These are phyloP conservation scores for Sebastes cheni DNA, from an alignment of 2,797 vertebrate species.

Conservation along the genomic window DNA sequence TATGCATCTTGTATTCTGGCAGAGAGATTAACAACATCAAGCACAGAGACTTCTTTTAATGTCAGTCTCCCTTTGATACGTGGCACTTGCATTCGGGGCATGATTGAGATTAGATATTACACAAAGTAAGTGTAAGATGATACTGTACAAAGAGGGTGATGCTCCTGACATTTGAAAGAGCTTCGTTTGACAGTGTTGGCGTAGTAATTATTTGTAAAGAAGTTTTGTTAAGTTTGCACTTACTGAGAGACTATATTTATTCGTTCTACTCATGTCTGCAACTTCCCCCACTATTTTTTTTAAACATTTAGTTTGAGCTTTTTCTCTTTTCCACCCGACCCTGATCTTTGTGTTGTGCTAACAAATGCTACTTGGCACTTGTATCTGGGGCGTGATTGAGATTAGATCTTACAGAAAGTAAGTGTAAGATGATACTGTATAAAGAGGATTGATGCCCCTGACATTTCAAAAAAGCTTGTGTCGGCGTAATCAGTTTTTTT, in stretches of 20 bases:
- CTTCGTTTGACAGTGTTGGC: conserved; percentile 24
- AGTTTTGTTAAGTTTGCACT: conserved; percentile 25
- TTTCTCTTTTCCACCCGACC: background rate
- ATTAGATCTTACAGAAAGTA: conserved; percentile 54
- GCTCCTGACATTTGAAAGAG: conserved; percentile 46
- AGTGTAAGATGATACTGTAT: conserved; percentile 39
- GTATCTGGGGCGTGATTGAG: conserved; percentile 49
- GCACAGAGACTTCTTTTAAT: conserved; percentile 65
- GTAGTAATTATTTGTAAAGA: conserved; percentile 52
- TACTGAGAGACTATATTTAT: background rate
- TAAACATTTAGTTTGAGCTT: background rate
- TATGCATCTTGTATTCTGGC: conserved; percentile 63
- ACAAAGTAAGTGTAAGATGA: conserved; percentile 51
- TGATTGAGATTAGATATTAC: conserved; percentile 58
- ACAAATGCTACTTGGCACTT: background rate
- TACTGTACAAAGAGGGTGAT: conserved; percentile 33
- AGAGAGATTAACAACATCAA: conserved; percentile 76
- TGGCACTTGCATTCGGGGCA: conserved; percentile 47
- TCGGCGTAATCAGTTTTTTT: conserved; percentile 44
- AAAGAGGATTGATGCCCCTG: conserved; percentile 35
- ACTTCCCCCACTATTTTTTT: conserved; percentile 2
- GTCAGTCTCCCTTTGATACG: conserved; percentile 68
- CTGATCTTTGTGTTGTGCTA: conserved; percentile 13
- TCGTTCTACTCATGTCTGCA: background rate
- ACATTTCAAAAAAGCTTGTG: conserved; percentile 40